Evolutionary conservation across 1,140 invertebrate genomes (phyloP), one percentile per base, ranked within the genome.

Genomic region (Lordiphosa clarofinis): DNA sequence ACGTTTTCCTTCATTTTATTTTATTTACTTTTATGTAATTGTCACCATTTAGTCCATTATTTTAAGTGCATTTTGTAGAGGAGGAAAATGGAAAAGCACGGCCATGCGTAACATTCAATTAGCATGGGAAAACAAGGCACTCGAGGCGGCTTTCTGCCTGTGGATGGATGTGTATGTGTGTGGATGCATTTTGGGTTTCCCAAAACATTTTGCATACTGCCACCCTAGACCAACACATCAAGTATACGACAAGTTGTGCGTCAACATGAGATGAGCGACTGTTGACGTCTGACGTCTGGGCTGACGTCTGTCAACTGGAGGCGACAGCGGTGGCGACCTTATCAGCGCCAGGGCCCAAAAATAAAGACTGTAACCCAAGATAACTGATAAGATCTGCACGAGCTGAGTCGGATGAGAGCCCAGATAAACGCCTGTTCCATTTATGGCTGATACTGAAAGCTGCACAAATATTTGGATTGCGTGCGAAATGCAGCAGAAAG

Each of bases 391-490:
- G 35, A 40, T 13, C 19, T 3, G 11, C 31, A 15, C 21, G 47
- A 21, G 13, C 47, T 38, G 9, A 67, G 19, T 12, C 31, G 40
- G 52, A 28, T 40, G 43, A 15, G 38, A n/a, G 3, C 11, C 11
- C n/a, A 50, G 62, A 54, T 50, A 44, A 44, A 24, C 24, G 11
- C 11, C 2, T 11, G 5, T 13, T 46, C 43, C 13, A 46, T 46
- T 33, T 46, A 56, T 53, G 38, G 13, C 43, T 64, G 70, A 74
- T 74, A 79, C 70, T 54, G 39, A 66, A 58, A 59, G 55, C 63
- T 72, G 42, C 53, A 62, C 56, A 78, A 78, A 78, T 73, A 76
- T 73, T 78, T 72, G 43, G 76, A 56, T 53, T 71, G 61, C 50
- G 10, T 21, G 42, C 63, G 66, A 65, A 47, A 49, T 55, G 62